A percentile compares a stretch with the other conserved stretches of the same genome.
Evolutionary conservation across 1,140 invertebrate species (phyloP).

Genomic region (Bombus impatiens): DNA sequence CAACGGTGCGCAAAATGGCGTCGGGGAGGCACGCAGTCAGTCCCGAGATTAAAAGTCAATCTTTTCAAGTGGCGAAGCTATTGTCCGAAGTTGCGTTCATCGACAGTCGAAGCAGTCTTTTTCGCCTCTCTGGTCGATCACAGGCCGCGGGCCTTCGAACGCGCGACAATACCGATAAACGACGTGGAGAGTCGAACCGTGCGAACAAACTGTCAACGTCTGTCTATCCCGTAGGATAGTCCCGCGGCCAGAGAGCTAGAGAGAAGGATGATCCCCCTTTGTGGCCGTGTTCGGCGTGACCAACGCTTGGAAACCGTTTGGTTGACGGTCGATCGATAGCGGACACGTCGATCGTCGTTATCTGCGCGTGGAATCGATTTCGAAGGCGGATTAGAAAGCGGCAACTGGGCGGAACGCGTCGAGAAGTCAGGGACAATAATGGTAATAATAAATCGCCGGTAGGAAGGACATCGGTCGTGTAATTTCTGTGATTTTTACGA

Average conservation of each 20-base stretch:
- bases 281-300: neutral
- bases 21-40: conserved; percentile 34
- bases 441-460: conserved; percentile 43
- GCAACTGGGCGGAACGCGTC: neutral
- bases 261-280: conserved; percentile 21
- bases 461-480: neutral
- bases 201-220: conserved; percentile 18
- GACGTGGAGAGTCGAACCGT: conserved; percentile 1
- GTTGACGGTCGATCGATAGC: conserved; percentile 1
- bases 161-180: conserved; percentile 39
- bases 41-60: conserved; percentile 69
- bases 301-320: neutral
- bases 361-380: conserved; percentile 29
- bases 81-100: conserved; percentile 62
- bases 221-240: neutral
- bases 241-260: neutral
- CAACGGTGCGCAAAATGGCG: conserved; percentile 47
- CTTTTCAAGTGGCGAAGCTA: conserved; percentile 52
- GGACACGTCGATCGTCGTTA: conserved; percentile 21
- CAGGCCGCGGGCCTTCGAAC: too few species aligned
- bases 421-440: neutral
- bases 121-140: conserved; percentile 2
- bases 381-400: conserved; percentile 38
- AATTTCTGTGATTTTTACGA: conserved; percentile 34
- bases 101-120: neutral